Evolutionary conservation across 1,140 invertebrate species (phyloP).

Genomic region (Vanessa tameamea): DNA sequence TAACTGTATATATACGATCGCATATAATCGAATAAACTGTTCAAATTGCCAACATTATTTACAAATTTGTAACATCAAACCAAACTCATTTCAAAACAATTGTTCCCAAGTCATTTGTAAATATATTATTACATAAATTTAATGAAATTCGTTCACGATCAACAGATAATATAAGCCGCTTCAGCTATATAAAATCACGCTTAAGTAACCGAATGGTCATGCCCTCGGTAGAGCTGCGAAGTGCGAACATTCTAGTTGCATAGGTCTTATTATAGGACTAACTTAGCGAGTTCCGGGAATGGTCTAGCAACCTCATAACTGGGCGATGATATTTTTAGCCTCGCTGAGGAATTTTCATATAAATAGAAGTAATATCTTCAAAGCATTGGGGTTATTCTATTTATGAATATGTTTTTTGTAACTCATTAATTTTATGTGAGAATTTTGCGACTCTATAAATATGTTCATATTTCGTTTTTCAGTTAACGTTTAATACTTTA

Average conservation of each 20-base stretch:
- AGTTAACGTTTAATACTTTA: too few relatives aligned
- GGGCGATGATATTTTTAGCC: constrained; percentile 8
- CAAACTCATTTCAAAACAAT: too few relatives aligned
- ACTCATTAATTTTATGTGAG: background rate
- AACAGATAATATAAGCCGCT: too few relatives aligned
- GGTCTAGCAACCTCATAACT: constrained; percentile 6
- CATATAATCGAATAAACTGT: too few relatives aligned
- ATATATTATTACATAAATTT: too few relatives aligned
- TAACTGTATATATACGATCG: too few relatives aligned
- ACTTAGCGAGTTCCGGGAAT: constrained; percentile 9
- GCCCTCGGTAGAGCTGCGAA: background rate
- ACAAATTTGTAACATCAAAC: too few relatives aligned
- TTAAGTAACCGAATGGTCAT: background rate
- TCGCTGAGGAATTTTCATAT: background rate
- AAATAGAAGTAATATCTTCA: background rate
- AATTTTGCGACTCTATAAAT: background rate
- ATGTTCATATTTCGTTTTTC: too few relatives aligned
- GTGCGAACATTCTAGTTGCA: constrained; percentile 1
- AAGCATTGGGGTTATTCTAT: background rate
- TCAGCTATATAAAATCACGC: too few relatives aligned
- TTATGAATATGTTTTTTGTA: background rate
- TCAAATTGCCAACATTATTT: too few relatives aligned
- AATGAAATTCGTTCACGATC: too few relatives aligned
- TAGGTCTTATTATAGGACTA: constrained; percentile 16
- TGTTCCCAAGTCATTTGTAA: too few relatives aligned